Evolutionary conservation across 2,797 vertebrate genomes (phyloP), one percentile per base, ranked within the genome.

Genomic region (Psittacula echo): DNA sequence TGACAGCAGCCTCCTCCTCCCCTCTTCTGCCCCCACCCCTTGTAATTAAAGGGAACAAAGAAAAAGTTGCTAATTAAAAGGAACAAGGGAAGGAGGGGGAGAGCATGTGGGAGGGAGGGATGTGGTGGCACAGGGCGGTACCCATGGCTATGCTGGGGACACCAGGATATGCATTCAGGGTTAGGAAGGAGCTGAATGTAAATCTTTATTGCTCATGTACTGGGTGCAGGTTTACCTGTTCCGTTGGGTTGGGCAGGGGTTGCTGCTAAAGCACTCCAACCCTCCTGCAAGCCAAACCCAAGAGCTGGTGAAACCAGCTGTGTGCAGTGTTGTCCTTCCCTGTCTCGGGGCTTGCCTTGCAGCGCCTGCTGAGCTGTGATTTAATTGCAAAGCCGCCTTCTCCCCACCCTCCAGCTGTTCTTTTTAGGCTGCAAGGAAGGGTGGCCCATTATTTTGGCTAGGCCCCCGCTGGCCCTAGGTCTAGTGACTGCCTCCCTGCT

Each of bases 1-100:
- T 96, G 94, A 73, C 89, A 89, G 91, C 88, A 70, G 29, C 90
- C 86, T 80, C 22, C 51, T 86, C 89, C 89, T 94, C 84, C 92
- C 39, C 84, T 85, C 39, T 44, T 51, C 87, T 84, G 78, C 90
- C 78, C 85, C 92, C 82, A 37, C 94, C 92, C 85, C 5, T 1
- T 51, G 66, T 97, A 96, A 97, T 97, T 97, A 97, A 81, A 96
- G 76, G 92, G 94, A 95, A 94, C 71, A 95, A 97, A 96, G 94
- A 13, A 89, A 80, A 92, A 94, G 88, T 95, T 95, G 67, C 88
- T 96, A 97, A 97, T 97, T 97, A 96, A 93, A 94, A 93, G 88
- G 93, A 92, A 62, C 66, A 66, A 79, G 93, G 81, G 92, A 74
- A 89, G 85, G 61, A 85, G 72, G 17, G 30, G 58, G 32, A 67